Evolutionary conservation across 2,113 vertebrate genomes (phyloP).

Genomic region (Leptocoma aspasia): DNA sequence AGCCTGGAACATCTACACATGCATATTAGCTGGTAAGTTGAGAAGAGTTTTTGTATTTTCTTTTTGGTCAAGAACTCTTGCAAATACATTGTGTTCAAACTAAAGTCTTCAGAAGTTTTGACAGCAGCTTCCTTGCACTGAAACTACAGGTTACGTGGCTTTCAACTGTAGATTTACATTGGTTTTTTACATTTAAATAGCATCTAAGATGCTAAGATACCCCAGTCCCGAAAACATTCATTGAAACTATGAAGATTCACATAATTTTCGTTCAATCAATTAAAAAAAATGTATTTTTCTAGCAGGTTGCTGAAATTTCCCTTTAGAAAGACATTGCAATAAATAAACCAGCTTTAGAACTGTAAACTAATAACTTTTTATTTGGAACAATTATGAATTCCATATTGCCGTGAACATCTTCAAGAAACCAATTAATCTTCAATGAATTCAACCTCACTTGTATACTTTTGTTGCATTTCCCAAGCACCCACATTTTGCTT

Average conservation of each 20-base stretch:
- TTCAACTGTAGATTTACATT: neutral
- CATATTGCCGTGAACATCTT: neutral
- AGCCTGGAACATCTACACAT: neutral
- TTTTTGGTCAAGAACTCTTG: neutral
- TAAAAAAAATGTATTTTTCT: neutral
- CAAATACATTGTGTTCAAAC: neutral
- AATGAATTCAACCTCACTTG: neutral
- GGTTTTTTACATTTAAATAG: neutral
- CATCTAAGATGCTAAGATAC: neutral
- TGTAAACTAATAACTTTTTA: neutral
- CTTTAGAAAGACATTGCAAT: neutral
- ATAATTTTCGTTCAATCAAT: neutral
- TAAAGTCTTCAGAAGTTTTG: neutral
- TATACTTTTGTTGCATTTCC: neutral
- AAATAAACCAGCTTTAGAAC: neutral
- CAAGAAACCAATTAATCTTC: too few species aligned
- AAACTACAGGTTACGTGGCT: neutral
- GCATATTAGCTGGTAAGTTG: neutral
- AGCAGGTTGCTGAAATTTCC: neutral
- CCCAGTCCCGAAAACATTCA: neutral
- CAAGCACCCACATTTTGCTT: neutral
- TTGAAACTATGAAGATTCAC: neutral
- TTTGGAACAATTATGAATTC: neutral
- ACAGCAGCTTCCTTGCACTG: neutral
- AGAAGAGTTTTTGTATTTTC: neutral